A percentile compares a stretch with the other conserved stretches of the same genome.
Evolutionary conservation across 2,888 invertebrate species (phyloP).

Genomic region (Callinectes sapidus): DNA sequence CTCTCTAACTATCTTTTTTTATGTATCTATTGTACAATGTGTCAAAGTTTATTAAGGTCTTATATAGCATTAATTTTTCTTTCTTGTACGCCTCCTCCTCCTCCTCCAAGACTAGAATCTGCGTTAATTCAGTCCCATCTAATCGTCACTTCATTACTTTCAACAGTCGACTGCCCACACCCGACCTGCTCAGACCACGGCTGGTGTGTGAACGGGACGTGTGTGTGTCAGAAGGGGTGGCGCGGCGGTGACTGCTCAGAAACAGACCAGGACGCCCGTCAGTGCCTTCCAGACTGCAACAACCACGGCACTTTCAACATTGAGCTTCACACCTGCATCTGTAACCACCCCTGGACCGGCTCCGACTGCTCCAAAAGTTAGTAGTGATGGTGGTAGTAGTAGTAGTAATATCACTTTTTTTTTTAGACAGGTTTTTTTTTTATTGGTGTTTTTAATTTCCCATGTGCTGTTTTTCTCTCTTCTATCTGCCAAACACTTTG

Average conservation of each 20-base stretch:
- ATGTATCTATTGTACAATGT: background rate
- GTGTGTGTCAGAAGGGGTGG: constrained; percentile 98
- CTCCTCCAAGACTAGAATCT: too few species aligned
- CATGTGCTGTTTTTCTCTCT: background rate
- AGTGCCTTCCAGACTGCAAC: constrained; percentile 93
- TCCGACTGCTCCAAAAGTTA: constrained; percentile 94
- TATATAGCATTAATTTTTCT: too few species aligned
- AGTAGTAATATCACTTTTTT: background rate
- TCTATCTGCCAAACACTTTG: too few species aligned
- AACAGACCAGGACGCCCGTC: constrained; percentile 92
- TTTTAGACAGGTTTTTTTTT: too few species aligned
- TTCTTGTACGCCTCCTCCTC: too few species aligned
- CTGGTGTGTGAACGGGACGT: constrained; percentile 93
- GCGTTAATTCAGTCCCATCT: too few species aligned
- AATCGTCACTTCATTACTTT: background rate
- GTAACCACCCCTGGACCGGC: constrained; percentile 95
- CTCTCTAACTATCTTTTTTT: background rate
- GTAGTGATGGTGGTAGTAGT: constrained; percentile 32
- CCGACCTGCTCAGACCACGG: constrained; percentile 96
- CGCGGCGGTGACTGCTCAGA: constrained; percentile 93
- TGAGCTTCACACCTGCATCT: constrained; percentile 92
- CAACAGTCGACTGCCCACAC: constrained; percentile 91
- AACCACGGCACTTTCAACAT: constrained; percentile 93
- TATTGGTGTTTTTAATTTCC: too few species aligned
- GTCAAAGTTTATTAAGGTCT: background rate